Conservation (phyloP, 1,140 invertebrate species). For the Doryteuthis pealeii region DNA sequence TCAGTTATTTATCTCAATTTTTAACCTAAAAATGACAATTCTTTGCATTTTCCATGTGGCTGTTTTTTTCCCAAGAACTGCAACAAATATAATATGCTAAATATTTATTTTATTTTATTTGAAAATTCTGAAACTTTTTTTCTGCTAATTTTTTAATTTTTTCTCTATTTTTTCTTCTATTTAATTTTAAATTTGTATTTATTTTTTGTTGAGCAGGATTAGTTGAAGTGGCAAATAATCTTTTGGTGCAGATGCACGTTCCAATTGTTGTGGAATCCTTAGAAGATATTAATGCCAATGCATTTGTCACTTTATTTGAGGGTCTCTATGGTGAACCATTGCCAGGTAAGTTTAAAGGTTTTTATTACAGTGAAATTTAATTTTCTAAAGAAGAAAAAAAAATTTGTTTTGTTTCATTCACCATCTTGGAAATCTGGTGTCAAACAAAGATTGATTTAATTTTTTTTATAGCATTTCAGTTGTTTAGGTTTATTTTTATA, state of each 20-base stretch:
- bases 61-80: too few species aligned
- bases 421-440: background rate
- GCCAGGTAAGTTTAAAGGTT: constrained; percentile 35
- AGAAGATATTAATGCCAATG: constrained; percentile 43
- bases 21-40: too few species aligned
- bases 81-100: too few species aligned
- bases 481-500: too few species aligned
- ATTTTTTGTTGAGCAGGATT: constrained; percentile 36
- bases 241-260: constrained; percentile 48
- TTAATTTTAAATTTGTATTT: background rate
- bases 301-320: constrained; percentile 55
- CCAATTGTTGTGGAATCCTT: constrained; percentile 34
- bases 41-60: too few species aligned
- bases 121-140: too few species aligned
- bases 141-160: background rate
- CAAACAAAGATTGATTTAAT: background rate
- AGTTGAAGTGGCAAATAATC: constrained; percentile 42
- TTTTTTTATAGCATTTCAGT: too few species aligned
- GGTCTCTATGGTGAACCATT: constrained; percentile 54
- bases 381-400: background rate
- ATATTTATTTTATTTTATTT: too few species aligned
- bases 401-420: too few species aligned
- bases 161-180: background rate
- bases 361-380: background rate
- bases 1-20: too few species aligned